Percentiles rank a stretch among this genome's conserved stretches.
Conservation (phyloP, 2,797 vertebrate species). For the Coregonus ussuriensis region DNA sequence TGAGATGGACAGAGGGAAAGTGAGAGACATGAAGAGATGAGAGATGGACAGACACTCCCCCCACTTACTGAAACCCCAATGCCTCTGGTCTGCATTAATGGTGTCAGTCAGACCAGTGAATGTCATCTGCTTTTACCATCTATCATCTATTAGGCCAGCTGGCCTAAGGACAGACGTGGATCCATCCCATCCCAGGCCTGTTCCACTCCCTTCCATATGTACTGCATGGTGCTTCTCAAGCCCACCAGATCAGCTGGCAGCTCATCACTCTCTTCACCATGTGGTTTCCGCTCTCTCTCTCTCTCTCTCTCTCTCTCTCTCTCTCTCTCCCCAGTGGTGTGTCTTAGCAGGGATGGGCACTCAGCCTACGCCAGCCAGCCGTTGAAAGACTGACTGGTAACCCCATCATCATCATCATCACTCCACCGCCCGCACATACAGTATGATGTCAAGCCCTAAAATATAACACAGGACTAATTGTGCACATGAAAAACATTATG, state of each 20-base stretch:
- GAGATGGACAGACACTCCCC: not conserved
- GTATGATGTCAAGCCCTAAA: constrained; percentile 14
- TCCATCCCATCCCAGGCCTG: not conserved
- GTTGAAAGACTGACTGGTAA: constrained; percentile 3
- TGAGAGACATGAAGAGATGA: not conserved
- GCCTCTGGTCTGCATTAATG: not conserved
- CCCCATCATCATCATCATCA: constrained; percentile 14
- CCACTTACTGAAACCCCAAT: not conserved
- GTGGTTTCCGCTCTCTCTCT: not conserved
- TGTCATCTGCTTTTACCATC: constrained; percentile 14
- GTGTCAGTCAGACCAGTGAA: not conserved
- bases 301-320: not conserved
- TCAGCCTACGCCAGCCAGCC: not conserved
- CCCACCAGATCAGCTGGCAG: constrained; percentile 6
- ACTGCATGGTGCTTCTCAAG: not conserved
- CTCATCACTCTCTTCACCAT: constrained; percentile 6
- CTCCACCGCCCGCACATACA: not conserved
- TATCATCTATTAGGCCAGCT: constrained; percentile 11
- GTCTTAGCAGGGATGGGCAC: not conserved
- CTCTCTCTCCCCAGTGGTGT: not conserved
- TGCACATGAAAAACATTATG: constrained; percentile 6
- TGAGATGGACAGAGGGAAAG: not conserved
- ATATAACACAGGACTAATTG: constrained; percentile 12
- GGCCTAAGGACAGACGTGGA: not conserved
- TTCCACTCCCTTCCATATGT: not conserved